A percentile compares a stretch with the other conserved stretches of the same genome.
Evolutionary conservation across 2,888 invertebrate species (phyloP).

Genomic region (Drosophila paracracens): DNA sequence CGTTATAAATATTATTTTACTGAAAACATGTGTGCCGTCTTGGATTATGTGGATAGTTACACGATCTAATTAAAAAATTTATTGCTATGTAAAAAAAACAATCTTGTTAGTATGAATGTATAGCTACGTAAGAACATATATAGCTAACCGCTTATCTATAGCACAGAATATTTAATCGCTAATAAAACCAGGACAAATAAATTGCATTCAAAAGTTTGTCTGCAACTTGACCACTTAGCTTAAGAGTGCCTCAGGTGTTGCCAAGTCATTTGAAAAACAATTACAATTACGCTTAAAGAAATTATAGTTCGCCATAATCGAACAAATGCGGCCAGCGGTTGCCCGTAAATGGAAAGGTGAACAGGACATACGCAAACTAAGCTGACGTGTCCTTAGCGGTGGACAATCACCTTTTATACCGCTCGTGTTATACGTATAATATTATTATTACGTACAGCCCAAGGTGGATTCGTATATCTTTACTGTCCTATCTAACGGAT

Average conservation of each 20-base stretch:
- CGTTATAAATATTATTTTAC: not conserved
- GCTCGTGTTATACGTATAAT: constrained; percentile 24
- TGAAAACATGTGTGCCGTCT: not conserved
- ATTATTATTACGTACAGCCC: not conserved
- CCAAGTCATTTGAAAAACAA: constrained; percentile 21
- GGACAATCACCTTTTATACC: constrained; percentile 18
- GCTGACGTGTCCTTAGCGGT: constrained; percentile 75
- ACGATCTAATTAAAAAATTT: not conserved
- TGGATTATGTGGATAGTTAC: not conserved
- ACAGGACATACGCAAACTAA: constrained; percentile 11
- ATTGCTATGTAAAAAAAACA: not conserved
- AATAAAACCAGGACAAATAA: constrained; percentile 8
- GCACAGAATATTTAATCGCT: constrained; percentile 6
- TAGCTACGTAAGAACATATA: not conserved
- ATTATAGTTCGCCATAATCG: constrained; percentile 35
- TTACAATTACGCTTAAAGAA: constrained; percentile 37
- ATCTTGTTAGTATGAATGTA: not conserved
- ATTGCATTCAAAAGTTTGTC: not conserved
- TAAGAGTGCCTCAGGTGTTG: not conserved
- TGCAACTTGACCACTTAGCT: not conserved
- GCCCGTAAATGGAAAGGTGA: constrained; percentile 7
- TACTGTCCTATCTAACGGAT: constrained; percentile 49
- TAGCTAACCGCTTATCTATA: not conserved
- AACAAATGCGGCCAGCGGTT: constrained; percentile 1
- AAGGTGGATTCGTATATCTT: constrained; percentile 28